phyloP scores from a whole-genome alignment of 2,797 vertebrate genomes.

The Caiman crocodilus region DNA sequence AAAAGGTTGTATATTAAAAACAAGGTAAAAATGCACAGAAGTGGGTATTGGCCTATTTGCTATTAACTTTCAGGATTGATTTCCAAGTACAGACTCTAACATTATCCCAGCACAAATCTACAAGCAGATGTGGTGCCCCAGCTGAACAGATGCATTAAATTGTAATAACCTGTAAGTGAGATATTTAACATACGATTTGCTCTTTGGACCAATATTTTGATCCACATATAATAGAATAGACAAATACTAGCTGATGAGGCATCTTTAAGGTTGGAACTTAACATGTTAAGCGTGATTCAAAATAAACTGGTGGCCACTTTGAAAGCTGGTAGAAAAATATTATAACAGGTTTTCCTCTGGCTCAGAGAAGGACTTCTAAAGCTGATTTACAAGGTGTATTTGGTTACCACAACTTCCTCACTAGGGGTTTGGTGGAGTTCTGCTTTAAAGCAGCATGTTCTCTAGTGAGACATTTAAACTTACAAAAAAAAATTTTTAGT shows the following conservation, averaged over 20 bases:
- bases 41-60: neutral
- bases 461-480: neutral
- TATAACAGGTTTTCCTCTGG: neutral
- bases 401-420: neutral
- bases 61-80: neutral
- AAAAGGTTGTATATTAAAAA: neutral
- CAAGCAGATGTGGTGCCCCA: neutral
- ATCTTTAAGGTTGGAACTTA: neutral
- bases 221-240: neutral
- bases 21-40: neutral
- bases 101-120: neutral
- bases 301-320: neutral
- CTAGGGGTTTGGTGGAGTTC: neutral
- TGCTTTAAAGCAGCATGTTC: neutral
- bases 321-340: neutral
- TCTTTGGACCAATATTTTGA: neutral
- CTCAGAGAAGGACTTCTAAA: neutral
- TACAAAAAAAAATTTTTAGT: too few species aligned
- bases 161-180: neutral
- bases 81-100: neutral
- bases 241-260: neutral
- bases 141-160: neutral
- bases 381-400: fast-evolving
- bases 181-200: neutral
- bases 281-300: neutral